phyloP scores from a whole-genome alignment of 2,113 vertebrate genomes.

The Columba livia region DNA sequence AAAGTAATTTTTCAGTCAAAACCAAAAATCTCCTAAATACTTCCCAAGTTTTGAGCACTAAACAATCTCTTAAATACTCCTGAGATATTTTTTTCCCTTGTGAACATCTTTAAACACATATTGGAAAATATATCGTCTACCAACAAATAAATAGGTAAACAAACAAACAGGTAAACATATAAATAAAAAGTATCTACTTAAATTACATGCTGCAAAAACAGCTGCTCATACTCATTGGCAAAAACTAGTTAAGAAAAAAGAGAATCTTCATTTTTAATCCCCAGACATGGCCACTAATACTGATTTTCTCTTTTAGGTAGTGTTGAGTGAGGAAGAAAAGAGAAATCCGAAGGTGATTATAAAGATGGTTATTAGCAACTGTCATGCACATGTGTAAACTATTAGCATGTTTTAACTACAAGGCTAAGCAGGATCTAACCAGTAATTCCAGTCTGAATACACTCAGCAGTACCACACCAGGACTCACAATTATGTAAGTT shows the following conservation, averaged over 20 bases:
- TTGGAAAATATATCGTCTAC: not conserved
- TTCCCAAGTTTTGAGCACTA: not conserved
- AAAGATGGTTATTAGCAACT: constrained; percentile 11
- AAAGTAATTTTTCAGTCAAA: not conserved
- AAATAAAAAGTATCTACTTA: not conserved
- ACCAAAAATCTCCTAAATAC: not conserved
- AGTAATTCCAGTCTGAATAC: constrained; percentile 42
- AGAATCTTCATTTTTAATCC: not conserved
- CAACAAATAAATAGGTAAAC: not conserved
- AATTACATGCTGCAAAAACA: not conserved
- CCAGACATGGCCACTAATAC: not conserved
- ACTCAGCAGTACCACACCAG: constrained; percentile 46
- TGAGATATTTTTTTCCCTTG: not conserved
- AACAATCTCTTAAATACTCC: not conserved
- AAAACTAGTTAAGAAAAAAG: not conserved
- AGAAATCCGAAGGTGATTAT: not conserved
- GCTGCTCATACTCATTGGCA: not conserved
- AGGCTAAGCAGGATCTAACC: constrained; percentile 48
- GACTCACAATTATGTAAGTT: constrained; percentile 65
- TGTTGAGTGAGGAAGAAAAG: not conserved
- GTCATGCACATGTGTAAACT: not conserved
- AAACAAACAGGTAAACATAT: not conserved
- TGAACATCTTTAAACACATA: not conserved
- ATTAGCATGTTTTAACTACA: constrained; percentile 18
- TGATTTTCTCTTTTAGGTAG: not conserved